Conservation (phyloP, 2,113 vertebrate genomes). For the Notiomystis cincta region DNA sequence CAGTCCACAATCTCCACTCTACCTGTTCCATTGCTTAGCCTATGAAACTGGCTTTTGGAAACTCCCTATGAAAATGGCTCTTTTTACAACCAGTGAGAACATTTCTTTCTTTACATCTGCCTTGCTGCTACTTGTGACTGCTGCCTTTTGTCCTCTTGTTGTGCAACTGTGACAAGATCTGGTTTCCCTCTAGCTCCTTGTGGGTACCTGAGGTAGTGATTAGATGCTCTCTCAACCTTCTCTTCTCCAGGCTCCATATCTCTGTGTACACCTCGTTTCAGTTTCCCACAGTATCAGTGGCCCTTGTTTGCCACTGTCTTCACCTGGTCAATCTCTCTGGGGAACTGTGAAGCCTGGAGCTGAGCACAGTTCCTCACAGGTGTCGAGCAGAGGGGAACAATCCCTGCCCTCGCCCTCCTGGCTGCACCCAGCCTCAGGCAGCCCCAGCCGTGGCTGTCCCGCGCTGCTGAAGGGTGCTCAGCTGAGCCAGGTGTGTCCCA, state of each 20-base stretch:
- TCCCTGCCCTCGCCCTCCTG: background rate
- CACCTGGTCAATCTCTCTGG: background rate
- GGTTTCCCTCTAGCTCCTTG: background rate
- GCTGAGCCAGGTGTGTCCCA: background rate
- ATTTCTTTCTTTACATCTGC: background rate
- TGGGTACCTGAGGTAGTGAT: background rate
- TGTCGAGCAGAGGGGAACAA: background rate
- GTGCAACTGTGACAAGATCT: background rate
- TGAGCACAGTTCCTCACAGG: background rate
- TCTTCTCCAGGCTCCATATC: background rate
- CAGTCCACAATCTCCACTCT: background rate
- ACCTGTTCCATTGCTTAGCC: background rate
- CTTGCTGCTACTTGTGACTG: background rate
- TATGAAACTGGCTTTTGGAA: background rate
- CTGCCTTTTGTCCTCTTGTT: background rate
- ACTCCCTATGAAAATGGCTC: background rate
- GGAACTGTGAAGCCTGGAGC: background rate
- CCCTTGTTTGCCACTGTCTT: background rate
- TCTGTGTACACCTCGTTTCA: background rate
- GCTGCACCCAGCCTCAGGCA: rapidly evolving
- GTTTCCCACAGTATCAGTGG: background rate
- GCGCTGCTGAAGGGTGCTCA: rapidly evolving
- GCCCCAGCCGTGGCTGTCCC: rapidly evolving
- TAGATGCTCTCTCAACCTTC: background rate
- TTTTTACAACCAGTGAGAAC: background rate